Conservation (phyloP, 1,140 invertebrate genomes). For the Rhagoletis zephyria region DNA sequence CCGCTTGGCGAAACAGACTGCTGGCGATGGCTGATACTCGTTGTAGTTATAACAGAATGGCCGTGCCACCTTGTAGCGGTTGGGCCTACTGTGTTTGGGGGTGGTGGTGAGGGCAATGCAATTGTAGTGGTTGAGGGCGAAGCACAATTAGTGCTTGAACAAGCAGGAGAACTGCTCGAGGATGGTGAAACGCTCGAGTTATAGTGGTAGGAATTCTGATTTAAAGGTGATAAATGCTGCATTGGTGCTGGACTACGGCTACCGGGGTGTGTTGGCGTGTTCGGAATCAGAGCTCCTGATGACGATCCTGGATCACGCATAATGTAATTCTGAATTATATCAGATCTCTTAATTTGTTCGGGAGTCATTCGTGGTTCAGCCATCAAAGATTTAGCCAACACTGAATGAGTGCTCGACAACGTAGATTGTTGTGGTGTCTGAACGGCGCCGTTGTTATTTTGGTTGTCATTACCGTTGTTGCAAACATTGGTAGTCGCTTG, state of each 20-base stretch:
- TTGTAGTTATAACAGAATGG: slow-evolving; percentile 74
- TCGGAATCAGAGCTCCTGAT: slow-evolving; percentile 61
- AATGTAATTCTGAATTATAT: slow-evolving; percentile 91
- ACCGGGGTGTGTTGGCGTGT: slow-evolving; percentile 58
- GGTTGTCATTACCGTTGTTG: slow-evolving; percentile 55
- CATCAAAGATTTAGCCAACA: slow-evolving; percentile 88
- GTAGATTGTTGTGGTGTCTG: slow-evolving; percentile 72
- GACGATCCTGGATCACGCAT: slow-evolving; percentile 79
- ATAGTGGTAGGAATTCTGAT: background rate
- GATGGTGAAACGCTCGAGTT: slow-evolving; percentile 56
- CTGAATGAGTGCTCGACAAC: slow-evolving; percentile 88
- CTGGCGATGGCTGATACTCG: slow-evolving; percentile 71
- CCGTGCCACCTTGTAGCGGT: slow-evolving; percentile 68
- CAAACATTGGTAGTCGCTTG: slow-evolving; percentile 58
- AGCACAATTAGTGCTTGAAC: slow-evolving; percentile 56
- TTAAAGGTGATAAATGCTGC: slow-evolving; percentile 13
- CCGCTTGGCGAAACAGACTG: slow-evolving; percentile 67
- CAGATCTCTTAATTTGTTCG: slow-evolving; percentile 89
- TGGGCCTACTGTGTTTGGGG: slow-evolving; percentile 58
- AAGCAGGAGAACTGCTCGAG: slow-evolving; percentile 56
- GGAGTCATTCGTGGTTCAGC: slow-evolving; percentile 90
- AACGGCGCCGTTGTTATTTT: slow-evolving; percentile 5
- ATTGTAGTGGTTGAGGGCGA: slow-evolving; percentile 59
- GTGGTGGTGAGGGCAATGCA: slow-evolving; percentile 58
- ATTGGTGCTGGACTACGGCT: slow-evolving; percentile 65